Evolutionary conservation across 2,797 vertebrate genomes (phyloP), one percentile per base, ranked within the genome.

Genomic region (Notamacropus eugenii): DNA sequence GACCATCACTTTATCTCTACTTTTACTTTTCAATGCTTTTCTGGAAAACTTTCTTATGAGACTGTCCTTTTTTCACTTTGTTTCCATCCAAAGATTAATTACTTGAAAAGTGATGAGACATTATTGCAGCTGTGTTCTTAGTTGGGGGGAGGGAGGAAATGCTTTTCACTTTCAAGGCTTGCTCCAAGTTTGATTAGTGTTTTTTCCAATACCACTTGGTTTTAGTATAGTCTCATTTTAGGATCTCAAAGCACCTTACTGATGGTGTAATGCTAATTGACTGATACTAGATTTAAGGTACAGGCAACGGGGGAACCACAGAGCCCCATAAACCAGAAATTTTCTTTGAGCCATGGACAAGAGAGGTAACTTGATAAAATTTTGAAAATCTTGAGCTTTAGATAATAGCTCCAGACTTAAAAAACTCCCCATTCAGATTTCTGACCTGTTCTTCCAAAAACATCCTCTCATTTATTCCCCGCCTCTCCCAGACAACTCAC

Each of bases 301-400:
- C 5, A 28, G 28, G n/a, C 90, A 97, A 95, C 91, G 0, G 34
- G 67, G 96, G 96, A 95, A 96, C 94, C 91, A 95, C 94, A 29
- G 90, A 95, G 57, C 19, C 93, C 59, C 91, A 96, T 97, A 95
- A 97, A 97, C 95, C 97, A 93, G 95, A 97, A 95, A 97, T 96
- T 96, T 97, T 96, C 97, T 98, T 92, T 96, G 31, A 12, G 1
- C 59, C 52, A 50, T 2, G 22, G 57, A 94, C 91, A 62, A 95
- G 94, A 55, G 5, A 29, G 54, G 96, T 96, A 98, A 97, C 46
- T 91, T 94, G 94, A 97, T 94, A 92, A 1, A 56, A 55, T 55
- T 91, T 92, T 91, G n/a, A 96, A 97, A 97, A 94, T n/a, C 55
- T 91, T 93, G 90, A 94, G 91, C 93, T 96, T 93, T 82, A 94